A percentile compares a stretch with the other conserved stretches of the same genome.
phyloP scores from a whole-genome alignment of 2,888 invertebrate genomes.

The Drosophila flavopinicola region DNA sequence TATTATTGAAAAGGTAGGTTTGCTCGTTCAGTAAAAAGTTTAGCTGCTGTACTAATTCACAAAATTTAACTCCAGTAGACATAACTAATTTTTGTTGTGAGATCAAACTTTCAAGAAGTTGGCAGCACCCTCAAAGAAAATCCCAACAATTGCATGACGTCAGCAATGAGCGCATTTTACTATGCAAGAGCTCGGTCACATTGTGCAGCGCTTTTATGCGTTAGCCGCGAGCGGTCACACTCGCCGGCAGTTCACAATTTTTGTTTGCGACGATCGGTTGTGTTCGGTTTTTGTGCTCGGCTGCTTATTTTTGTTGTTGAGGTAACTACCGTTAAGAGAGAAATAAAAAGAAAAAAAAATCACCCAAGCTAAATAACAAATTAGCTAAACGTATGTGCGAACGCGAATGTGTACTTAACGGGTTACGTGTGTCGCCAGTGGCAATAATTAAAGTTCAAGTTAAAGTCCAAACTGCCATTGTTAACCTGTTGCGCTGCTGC shows the following conservation, averaged over 20 bases:
- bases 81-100: no score
- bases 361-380: constrained; percentile 40
- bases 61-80: no score
- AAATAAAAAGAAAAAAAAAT: constrained; percentile 12
- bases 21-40: no score
- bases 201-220: neutral
- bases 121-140: neutral
- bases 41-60: no score
- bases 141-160: constrained; percentile 9
- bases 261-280: constrained; percentile 63
- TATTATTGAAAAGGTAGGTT: no score
- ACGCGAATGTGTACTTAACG: constrained; percentile 27
- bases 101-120: neutral
- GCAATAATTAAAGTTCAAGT: constrained; percentile 28
- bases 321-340: constrained; percentile 52
- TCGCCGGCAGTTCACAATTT: constrained; percentile 39
- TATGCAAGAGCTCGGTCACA: constrained; percentile 26
- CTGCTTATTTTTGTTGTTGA: constrained; percentile 45
- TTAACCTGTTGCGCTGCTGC: constrained; percentile 69
- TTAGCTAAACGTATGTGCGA: constrained; percentile 38
- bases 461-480: constrained; percentile 32
- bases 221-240: constrained; percentile 19
- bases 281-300: constrained; percentile 44
- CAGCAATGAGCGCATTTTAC: constrained; percentile 2
- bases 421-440: constrained; percentile 23